Evolutionary conservation across 2,797 vertebrate genomes (phyloP).

Genomic region (Eidolon dupreanum): DNA sequence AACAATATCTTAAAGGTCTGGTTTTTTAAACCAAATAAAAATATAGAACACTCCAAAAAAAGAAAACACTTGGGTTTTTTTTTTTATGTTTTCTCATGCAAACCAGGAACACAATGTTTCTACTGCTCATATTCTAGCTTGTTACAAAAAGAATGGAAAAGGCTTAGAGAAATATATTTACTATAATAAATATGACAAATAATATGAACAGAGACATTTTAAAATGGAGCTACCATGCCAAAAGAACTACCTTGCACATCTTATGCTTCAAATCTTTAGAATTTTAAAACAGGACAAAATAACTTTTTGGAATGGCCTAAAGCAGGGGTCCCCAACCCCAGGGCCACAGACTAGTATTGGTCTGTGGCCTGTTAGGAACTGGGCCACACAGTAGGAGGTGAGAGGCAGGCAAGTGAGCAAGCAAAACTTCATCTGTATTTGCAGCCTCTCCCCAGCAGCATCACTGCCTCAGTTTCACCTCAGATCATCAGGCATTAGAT

Average conservation of each 20-base stretch:
- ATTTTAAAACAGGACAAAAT: neutral
- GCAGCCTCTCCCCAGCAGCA: too few relatives aligned
- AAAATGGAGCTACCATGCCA: too few relatives aligned
- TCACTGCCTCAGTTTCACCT: too few relatives aligned
- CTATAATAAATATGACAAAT: neutral
- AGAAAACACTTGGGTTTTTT: neutral
- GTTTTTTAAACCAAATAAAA: neutral
- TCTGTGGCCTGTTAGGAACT: too few relatives aligned
- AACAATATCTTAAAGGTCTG: neutral
- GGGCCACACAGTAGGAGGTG: too few relatives aligned
- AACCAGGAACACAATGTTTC: neutral
- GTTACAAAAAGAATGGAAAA: neutral
- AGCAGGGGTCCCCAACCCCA: too few relatives aligned
- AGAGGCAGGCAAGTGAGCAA: too few relatives aligned
- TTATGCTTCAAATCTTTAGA: neutral
- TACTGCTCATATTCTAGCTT: neutral
- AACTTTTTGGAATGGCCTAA: neutral
- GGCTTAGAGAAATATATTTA: neutral
- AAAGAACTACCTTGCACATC: neutral
- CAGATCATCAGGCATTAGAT: too few relatives aligned
- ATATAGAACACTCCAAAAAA: neutral
- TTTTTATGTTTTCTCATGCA: neutral
- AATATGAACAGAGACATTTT: neutral
- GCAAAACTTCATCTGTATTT: too few relatives aligned
- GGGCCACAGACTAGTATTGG: too few relatives aligned